Percentiles rank a stretch among this genome's conserved stretches.
These are phyloP conservation scores for Lophochroa leadbeateri DNA, from an alignment of 2,113 vertebrate species.

Conservation along the genomic window DNA sequence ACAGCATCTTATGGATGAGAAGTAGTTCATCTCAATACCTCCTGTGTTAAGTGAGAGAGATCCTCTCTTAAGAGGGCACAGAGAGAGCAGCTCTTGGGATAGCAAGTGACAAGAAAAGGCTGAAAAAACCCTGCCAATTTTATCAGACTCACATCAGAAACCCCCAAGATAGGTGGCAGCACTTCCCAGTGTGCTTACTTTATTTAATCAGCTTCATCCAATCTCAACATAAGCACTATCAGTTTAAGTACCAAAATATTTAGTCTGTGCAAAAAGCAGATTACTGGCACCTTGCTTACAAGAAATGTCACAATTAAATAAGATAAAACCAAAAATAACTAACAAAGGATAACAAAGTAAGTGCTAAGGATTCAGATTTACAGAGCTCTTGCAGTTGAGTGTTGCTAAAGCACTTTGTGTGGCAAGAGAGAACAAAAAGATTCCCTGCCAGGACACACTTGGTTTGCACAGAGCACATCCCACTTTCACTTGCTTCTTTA, in stretches of 20 bases:
- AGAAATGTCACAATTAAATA: not conserved
- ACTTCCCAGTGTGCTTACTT: not conserved
- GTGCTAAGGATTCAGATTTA: not conserved
- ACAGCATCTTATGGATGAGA: not conserved
- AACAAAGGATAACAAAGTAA: not conserved
- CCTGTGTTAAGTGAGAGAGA: not conserved
- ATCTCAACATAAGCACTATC: not conserved
- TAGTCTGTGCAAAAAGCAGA: not conserved
- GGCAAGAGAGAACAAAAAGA: not conserved
- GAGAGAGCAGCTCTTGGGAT: not conserved
- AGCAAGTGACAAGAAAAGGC: not conserved
- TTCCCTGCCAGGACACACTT: not conserved
- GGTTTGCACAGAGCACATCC: not conserved
- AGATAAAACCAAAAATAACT: not conserved
- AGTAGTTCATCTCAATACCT: not conserved
- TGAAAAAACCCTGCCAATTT: rapidly evolving
- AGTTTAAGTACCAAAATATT: not conserved
- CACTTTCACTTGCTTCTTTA: not conserved
- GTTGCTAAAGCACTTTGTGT: not conserved
- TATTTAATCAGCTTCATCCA: not conserved
- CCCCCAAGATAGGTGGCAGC: not conserved
- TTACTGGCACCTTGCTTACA: not conserved
- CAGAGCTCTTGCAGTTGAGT: not conserved
- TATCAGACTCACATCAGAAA: not conserved
- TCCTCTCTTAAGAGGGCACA: not conserved